Percentiles rank a stretch among this genome's conserved stretches.
These are phyloP conservation scores for Leucania comma DNA, from an alignment of 2,888 invertebrate genomes.

Conservation along the genomic window DNA sequence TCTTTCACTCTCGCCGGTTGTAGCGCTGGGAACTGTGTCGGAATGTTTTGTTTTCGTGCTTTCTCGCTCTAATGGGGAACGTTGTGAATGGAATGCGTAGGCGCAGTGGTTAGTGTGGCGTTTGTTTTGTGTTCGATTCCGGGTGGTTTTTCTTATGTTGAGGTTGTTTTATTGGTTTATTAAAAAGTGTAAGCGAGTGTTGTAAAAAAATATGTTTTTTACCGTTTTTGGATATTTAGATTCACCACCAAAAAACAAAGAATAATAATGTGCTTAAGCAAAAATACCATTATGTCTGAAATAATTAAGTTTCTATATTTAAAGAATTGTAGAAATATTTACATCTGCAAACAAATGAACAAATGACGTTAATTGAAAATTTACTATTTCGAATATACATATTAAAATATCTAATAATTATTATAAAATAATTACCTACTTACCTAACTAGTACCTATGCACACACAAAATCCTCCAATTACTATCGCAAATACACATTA, in stretches of 20 bases:
- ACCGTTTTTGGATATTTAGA: not conserved
- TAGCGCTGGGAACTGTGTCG: slow-evolving; percentile 87
- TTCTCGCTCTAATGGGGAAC: slow-evolving; percentile 83
- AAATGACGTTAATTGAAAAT: not conserved
- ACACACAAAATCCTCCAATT: slow-evolving; percentile 15
- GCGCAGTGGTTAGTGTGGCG: slow-evolving; percentile 68
- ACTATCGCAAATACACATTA: slow-evolving; percentile 29
- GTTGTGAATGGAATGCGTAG: slow-evolving; percentile 78
- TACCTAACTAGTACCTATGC: not conserved
- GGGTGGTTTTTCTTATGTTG: slow-evolving; percentile 1
- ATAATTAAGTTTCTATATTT: not conserved
- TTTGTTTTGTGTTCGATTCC: slow-evolving; percentile 76
- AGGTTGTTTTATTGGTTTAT: not conserved
- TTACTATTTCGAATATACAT: not conserved
- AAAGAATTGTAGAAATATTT: not conserved
- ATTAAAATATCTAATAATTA: not conserved
- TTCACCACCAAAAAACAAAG: not conserved
- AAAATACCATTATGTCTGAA: not conserved
- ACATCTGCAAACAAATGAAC: not conserved
- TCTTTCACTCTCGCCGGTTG: slow-evolving; percentile 68
- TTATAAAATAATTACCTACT: not conserved
- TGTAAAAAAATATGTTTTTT: not conserved
- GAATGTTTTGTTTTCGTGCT: slow-evolving; percentile 90
- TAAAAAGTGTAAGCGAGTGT: not conserved
- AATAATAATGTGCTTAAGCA: not conserved